These are phyloP conservation scores for Leptarthrus brevirostris DNA, from an alignment of 2,888 invertebrate species.

Conservation along the genomic window DNA sequence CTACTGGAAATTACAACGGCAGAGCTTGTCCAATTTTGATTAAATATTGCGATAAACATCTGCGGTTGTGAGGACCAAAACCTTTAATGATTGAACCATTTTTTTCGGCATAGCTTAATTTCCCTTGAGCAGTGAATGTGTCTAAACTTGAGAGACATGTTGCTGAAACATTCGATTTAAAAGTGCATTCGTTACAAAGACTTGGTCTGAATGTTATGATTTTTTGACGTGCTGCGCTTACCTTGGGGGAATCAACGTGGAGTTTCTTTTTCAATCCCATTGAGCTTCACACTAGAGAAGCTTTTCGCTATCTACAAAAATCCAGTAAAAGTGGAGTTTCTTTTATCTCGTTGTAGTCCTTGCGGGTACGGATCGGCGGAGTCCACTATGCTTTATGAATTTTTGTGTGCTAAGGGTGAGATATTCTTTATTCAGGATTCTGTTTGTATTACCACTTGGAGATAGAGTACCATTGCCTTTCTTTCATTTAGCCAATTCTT, in stretches of 20 bases:
- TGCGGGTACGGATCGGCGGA: neutral
- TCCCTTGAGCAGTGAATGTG: too few species aligned
- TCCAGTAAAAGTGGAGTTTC: neutral
- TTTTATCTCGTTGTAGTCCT: neutral
- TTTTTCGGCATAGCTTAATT: too few species aligned
- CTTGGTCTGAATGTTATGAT: too few species aligned
- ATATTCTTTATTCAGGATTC: conserved; percentile 28
- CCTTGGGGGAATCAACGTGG: too few species aligned
- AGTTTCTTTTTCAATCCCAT: neutral
- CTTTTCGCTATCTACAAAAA: too few species aligned
- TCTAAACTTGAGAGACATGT: neutral
- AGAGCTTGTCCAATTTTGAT: too few species aligned
- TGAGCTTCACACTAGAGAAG: neutral
- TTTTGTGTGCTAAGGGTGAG: conserved; percentile 45
- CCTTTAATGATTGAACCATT: too few species aligned
- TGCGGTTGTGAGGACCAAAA: too few species aligned
- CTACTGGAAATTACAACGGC: too few species aligned
- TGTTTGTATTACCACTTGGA: conserved; percentile 42
- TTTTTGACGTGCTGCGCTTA: too few species aligned
- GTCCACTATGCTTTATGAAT: conserved; percentile 23
- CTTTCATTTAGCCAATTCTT: conserved; percentile 37
- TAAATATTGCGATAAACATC: too few species aligned
- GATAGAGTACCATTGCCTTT: conserved; percentile 12
- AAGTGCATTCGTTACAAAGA: neutral
- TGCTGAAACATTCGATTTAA: neutral